Conservation (phyloP, 2,888 invertebrate species). For the Meloe dianella region DNA sequence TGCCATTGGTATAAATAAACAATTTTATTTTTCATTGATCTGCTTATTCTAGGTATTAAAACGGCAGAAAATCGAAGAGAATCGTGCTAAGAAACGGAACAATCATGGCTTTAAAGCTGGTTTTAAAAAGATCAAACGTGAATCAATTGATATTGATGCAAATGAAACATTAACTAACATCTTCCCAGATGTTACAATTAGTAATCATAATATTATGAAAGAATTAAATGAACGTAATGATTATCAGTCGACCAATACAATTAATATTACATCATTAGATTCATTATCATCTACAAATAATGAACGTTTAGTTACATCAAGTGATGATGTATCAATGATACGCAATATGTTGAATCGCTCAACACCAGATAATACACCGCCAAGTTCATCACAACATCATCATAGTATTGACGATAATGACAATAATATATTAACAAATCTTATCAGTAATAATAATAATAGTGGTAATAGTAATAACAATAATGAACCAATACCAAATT, state of each 20-base stretch:
- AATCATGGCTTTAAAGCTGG: constrained; percentile 58
- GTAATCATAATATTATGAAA: constrained; percentile 37
- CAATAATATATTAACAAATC: constrained; percentile 25
- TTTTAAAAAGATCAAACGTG: constrained; percentile 65
- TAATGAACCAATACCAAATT: constrained; percentile 43
- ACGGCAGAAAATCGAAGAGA: constrained; percentile 85
- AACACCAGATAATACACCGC: constrained; percentile 19
- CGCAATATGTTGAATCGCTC: constrained; percentile 52
- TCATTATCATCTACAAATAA: constrained; percentile 37
- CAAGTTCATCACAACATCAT: background rate
- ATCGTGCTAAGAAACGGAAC: constrained; percentile 72
- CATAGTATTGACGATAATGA: constrained; percentile 17
- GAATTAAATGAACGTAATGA: constrained; percentile 35
- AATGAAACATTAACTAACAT: constrained; percentile 39
- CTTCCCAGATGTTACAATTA: too few relatives aligned
- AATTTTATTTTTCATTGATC: too few relatives aligned
- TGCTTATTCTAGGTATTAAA: constrained; percentile 64
- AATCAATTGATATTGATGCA: constrained; percentile 48
- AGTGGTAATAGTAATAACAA: constrained; percentile 44
- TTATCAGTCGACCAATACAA: constrained; percentile 39
- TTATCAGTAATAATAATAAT: constrained; percentile 49
- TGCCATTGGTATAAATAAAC: too few relatives aligned
- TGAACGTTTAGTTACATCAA: constrained; percentile 48
- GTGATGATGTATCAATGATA: constrained; percentile 54
- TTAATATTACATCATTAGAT: constrained; percentile 38